Evolutionary conservation across 2,888 invertebrate genomes (phyloP).

Genomic region (Molanna angustata): DNA sequence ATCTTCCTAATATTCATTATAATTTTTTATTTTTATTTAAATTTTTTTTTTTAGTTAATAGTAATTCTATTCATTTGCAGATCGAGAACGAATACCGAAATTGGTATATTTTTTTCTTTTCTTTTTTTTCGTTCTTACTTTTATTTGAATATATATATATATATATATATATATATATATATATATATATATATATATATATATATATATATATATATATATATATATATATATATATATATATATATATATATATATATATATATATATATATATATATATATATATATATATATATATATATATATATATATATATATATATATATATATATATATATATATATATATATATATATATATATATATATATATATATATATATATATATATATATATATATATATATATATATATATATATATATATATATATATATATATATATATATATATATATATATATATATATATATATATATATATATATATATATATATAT

Average conservation of each 20-base stretch:
- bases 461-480: not conserved
- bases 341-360: not conserved
- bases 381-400: not conserved
- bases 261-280: not conserved
- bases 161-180: too few relatives aligned
- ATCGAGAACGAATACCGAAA: too few relatives aligned
- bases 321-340: not conserved
- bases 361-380: not conserved
- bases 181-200: too few relatives aligned
- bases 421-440: not conserved
- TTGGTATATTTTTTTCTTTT: too few relatives aligned
- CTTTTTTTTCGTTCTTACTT: too few relatives aligned
- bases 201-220: too few relatives aligned
- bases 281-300: not conserved
- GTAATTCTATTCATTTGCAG: too few relatives aligned
- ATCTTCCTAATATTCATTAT: too few relatives aligned
- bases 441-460: not conserved
- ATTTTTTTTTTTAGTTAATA: too few relatives aligned
- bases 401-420: not conserved
- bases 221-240: not conserved
- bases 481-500: not conserved
- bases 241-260: not conserved
- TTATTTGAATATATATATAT: too few relatives aligned
- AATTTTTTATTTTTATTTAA: too few relatives aligned
- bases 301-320: not conserved